Base-by-base conservation (phyloP, 2,797 vertebrate species). In the Allochrocebus solatus region DNA sequence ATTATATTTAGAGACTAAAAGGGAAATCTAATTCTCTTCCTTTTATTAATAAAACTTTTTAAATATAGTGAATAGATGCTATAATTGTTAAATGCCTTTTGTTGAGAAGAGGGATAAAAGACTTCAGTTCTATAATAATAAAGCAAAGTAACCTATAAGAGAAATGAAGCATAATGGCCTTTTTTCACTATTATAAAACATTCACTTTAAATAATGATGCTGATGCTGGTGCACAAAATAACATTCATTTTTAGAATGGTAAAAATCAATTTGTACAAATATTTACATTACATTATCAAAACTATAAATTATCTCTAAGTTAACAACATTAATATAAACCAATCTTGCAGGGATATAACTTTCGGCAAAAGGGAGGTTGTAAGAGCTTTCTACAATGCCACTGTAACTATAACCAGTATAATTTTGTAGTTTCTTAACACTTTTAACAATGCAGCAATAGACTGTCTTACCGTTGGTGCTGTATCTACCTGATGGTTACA, bases 401-500 rank as follows among this genome's bases (percentile, higher is more conserved):
- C 96, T 88, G 46, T 91, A 61, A 89, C 91, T 97, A 81, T 88
- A 98, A 98, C 98, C 96, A 98, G 96, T 6, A 92, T 17, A 75
- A 98, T 96, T 97, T 96, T 87, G 91, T 46, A 98, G 91, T 95
- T 98, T 98, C 95, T 96, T 53, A 91, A 24, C 57, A 92, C 64
- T 93, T 89, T 98, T 97, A 98, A 97, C 97, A 98, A 95, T 87
- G 74, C 76, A 98, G 96, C 98, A 97, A 98, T 0, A 98, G 79
- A 97, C 12, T 87, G 97, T 93, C 99, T 99, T 99, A 99, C 99
- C 98, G 86, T 98, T 98, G 99, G 99, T 64, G 99, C 98, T 98
- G 97, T 98, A 33, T 96, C 97, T 41, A 94, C 98, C 96, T 95
- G 99, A 99, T 59, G 99, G 98, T 41, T 99, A 80, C 99, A 98